Conservation (phyloP, 2,888 invertebrate genomes). For the Urechis unicinctus region DNA sequence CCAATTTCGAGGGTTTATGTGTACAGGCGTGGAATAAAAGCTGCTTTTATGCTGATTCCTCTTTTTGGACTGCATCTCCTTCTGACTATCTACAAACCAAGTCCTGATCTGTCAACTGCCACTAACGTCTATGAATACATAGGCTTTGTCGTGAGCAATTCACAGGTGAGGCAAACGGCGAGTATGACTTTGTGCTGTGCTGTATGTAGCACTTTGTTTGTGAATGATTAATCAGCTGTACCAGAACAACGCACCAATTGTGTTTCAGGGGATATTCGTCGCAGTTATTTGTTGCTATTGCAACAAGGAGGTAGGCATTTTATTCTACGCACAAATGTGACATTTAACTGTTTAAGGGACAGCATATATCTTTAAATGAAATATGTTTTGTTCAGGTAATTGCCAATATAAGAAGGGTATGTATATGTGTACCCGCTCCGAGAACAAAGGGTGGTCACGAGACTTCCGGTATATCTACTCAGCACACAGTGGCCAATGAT, state of each 20-base stretch:
- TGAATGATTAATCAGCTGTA: neutral
- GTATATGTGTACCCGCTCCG: neutral
- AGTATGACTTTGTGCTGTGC: too few species aligned
- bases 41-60: conserved; percentile 44
- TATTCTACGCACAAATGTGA: neutral
- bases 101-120: conserved; percentile 19
- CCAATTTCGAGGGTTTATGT: neutral
- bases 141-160: conserved; percentile 33
- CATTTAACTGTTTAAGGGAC: too few species aligned
- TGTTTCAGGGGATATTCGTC: conserved; percentile 22
- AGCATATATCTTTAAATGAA: too few species aligned
- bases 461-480: neutral
- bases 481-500: neutral
- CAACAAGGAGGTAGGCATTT: conserved; percentile 19
- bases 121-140: conserved; percentile 33
- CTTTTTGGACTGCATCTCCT: conserved; percentile 45
- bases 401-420: neutral
- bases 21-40: conserved; percentile 41
- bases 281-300: conserved; percentile 22
- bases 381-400: neutral
- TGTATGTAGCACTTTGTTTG: too few species aligned
- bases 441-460: neutral
- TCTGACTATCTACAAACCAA: conserved; percentile 41
- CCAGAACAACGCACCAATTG: neutral
- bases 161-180: conserved; percentile 29